A percentile compares a stretch with the other conserved stretches of the same genome.
Conservation (phyloP, 1,140 invertebrate species). For the Dysdera silvatica region DNA sequence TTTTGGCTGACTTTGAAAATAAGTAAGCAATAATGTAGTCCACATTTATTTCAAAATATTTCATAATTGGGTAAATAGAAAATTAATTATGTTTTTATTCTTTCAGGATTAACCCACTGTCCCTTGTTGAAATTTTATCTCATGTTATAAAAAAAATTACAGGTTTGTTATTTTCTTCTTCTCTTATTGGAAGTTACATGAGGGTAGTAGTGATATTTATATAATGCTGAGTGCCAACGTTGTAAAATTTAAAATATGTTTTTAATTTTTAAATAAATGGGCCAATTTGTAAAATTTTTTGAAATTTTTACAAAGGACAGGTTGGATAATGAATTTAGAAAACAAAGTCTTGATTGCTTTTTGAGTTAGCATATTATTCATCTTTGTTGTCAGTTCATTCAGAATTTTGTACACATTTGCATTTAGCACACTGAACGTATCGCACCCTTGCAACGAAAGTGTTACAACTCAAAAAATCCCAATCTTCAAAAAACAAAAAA, state of each 20-base stretch:
- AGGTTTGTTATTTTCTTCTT: slow-evolving; percentile 37
- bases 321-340: background rate
- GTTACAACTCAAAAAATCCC: too few relatives aligned
- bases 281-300: background rate
- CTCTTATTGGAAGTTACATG: background rate
- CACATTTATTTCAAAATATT: background rate
- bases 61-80: background rate
- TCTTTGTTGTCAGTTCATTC: background rate
- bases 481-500: too few relatives aligned
- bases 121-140: slow-evolving; percentile 78
- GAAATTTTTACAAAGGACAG: background rate
- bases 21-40: slow-evolving; percentile 55
- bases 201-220: background rate
- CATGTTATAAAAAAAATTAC: slow-evolving; percentile 67
- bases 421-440: background rate
- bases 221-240: background rate
- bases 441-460: too few relatives aligned
- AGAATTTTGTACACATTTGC: background rate
- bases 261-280: background rate
- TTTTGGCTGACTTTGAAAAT: slow-evolving; percentile 86
- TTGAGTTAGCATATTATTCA: background rate
- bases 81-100: slow-evolving; percentile 27
- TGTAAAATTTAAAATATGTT: background rate
- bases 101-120: slow-evolving; percentile 84
- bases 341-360: background rate